Conservation (phyloP, 2,113 vertebrate species). For the Amblyornis subalaris region DNA sequence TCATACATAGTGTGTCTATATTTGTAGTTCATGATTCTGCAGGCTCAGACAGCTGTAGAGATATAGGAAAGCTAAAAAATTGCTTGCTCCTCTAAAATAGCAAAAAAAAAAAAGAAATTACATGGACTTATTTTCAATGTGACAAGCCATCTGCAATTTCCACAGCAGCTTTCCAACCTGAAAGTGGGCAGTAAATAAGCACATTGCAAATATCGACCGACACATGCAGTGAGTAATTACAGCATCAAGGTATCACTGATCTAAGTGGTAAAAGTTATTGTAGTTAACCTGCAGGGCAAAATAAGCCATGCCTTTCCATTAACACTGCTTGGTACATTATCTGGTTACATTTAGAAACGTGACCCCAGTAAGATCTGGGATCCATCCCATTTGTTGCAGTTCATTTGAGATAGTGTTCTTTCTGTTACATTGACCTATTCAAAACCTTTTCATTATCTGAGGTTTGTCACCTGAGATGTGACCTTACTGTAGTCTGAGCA, state of each 20-base stretch:
- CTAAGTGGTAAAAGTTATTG: constrained; percentile 32
- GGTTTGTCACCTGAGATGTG: background rate
- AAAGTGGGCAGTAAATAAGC: constrained; percentile 49
- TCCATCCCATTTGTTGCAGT: constrained; percentile 2
- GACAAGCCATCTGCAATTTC: constrained; percentile 30
- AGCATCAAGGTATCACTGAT: constrained; percentile 34
- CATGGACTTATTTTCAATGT: constrained; percentile 52
- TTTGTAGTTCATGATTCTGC: constrained; percentile 15
- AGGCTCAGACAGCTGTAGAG: constrained; percentile 24
- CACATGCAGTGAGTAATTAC: constrained; percentile 55
- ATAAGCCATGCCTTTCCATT: constrained; percentile 30
- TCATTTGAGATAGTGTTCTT: background rate
- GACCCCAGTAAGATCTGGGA: constrained; percentile 13
- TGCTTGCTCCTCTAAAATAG: constrained; percentile 7
- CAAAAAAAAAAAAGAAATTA: constrained; percentile 4
- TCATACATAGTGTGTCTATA: background rate
- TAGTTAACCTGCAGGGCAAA: constrained; percentile 28
- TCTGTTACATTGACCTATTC: background rate
- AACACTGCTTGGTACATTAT: constrained; percentile 16
- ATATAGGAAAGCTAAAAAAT: constrained; percentile 13
- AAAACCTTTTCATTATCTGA: background rate
- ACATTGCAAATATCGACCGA: constrained; percentile 45
- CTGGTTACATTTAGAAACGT: constrained; percentile 13
- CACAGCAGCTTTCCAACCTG: constrained; percentile 15
- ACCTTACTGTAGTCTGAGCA: background rate